Conservation (phyloP, 2,113 vertebrate genomes). For the Madoqua kirkii region DNA sequence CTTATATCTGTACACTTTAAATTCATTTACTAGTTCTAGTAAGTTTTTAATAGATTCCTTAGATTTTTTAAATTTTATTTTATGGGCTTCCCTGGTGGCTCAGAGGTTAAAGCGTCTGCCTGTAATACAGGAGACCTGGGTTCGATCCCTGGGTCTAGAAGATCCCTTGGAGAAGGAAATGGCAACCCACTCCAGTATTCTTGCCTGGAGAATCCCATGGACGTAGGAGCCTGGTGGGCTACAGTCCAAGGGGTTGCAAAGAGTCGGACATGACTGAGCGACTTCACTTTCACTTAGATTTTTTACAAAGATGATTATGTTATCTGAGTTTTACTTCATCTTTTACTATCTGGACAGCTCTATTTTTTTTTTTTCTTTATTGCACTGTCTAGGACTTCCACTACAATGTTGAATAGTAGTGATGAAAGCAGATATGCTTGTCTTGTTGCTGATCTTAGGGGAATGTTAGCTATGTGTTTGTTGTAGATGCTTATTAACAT, state of each 20-base stretch:
- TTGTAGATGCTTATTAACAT: not conserved
- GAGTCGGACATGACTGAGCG: too few species aligned
- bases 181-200: too few species aligned
- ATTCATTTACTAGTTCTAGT: not conserved
- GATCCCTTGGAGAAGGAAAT: too few species aligned
- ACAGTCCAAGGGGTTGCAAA: too few species aligned
- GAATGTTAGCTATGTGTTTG: not conserved
- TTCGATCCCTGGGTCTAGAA: too few species aligned
- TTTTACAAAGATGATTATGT: not conserved
- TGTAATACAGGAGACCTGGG: too few species aligned
- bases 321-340: not conserved
- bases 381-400: not conserved
- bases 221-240: too few species aligned
- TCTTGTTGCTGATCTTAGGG: not conserved
- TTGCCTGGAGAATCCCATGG: too few species aligned
- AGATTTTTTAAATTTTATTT: not conserved
- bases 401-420: not conserved
- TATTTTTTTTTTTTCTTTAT: not conserved
- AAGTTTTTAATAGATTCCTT: not conserved
- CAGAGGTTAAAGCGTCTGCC: too few species aligned
- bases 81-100: too few species aligned
- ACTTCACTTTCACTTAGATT: too few species aligned
- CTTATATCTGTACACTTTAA: not conserved
- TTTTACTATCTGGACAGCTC: not conserved
- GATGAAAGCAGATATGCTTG: not conserved